A percentile compares a stretch with the other conserved stretches of the same genome.
phyloP scores from a whole-genome alignment of 64 coral and sea anemone genomes.

The Pocillopora verrucosa region DNA sequence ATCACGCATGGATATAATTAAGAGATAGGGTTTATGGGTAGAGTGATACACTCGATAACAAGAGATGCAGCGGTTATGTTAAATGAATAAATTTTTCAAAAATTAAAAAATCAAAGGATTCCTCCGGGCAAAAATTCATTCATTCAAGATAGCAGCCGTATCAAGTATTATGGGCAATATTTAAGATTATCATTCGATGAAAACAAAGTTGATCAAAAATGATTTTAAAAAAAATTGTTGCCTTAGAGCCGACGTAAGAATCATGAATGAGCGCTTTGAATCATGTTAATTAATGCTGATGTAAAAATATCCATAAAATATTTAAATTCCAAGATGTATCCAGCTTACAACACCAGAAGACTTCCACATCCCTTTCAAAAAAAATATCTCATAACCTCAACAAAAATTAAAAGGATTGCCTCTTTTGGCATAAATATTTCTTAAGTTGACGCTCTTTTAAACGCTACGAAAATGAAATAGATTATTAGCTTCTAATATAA shows the following conservation, averaged over 20 bases:
- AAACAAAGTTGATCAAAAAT: background rate
- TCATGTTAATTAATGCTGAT: too few relatives aligned
- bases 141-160: too few relatives aligned
- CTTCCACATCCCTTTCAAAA: background rate
- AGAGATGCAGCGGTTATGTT: background rate
- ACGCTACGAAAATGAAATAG: too few relatives aligned
- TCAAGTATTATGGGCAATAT: background rate
- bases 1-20: slow-evolving; percentile 2
- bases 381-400: too few relatives aligned
- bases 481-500: too few relatives aligned
- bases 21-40: background rate
- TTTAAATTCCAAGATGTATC: too few relatives aligned
- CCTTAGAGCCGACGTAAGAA: background rate
- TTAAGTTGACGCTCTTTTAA: too few relatives aligned
- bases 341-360: background rate
- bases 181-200: background rate
- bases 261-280: background rate
- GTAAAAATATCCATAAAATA: background rate
- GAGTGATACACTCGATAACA: slow-evolving; percentile 25
- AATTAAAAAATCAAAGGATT: background rate
- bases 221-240: background rate
- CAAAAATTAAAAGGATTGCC: too few relatives aligned
- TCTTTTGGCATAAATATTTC: too few relatives aligned
- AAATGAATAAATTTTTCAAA: background rate
- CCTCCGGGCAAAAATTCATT: too few relatives aligned